Base-by-base conservation (phyloP, 2,888 invertebrate genomes). In the Lasius platythorax region DNA sequence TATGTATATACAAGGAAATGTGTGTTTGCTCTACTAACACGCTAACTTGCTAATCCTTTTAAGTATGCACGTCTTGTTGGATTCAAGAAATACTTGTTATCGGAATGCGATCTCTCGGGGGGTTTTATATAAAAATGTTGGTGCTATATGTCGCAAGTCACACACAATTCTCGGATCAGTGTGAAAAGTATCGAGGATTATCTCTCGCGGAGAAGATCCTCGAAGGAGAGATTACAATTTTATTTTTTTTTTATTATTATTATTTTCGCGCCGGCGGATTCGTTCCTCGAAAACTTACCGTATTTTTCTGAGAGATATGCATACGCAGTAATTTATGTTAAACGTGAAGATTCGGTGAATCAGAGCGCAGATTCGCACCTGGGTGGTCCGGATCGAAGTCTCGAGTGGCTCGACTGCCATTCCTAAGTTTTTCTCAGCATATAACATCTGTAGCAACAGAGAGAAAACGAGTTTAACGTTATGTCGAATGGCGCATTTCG, bases 401-500 rank as follows among this genome's bases (percentile, higher is more conserved):
- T 33, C 56, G 37, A 37, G 37, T 37, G n/a, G 15, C 40, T 78
- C 67, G 56, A 56, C n/a, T 40, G 66, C 9, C 67, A 78, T 67
- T 78, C 30, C 78, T 40, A 78, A 78, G 78, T 78, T 67, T 67
- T 78, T 78, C 40, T 67, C 23, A 3, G 1, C 28, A 67, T 43
- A 43, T 78, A 64, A 64, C 33, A 50, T 64, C 75, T 56, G 40
- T 67, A 40, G 15, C 28, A 56, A n/a, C 40, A 30, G 78, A 56
- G 43, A 67, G 67, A 56, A 50, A 66, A 56, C 37, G 40, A 67
- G 67, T 67, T 56, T 67, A 78, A 56, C 56, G n/a, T 66, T 67
- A 78, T 56, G 33, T 58, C 15, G 28, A 50, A 79, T 58, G 61
- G 33, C 30, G 58, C 23, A 58, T 74, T 33, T 63, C 74, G 40